Base-by-base conservation (phyloP, 2,797 vertebrate genomes). In the Lerista edwardsae region DNA sequence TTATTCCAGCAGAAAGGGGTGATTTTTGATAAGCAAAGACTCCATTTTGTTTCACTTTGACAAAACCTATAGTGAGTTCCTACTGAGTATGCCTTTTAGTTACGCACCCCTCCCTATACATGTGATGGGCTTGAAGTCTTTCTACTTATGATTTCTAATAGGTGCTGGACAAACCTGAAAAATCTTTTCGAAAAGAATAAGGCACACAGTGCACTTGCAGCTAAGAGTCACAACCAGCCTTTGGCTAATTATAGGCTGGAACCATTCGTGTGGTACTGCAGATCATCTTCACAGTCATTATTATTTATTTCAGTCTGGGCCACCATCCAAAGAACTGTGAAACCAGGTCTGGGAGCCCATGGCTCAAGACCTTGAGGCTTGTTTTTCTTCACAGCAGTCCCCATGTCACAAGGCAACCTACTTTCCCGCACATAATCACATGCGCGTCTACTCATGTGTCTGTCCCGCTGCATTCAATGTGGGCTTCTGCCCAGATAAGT, bases 251-350 rank as follows among this genome's bases (percentile, higher is more conserved):
- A 93, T 84, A 83, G 84, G 76, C 55, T 83, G 72, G 80, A 31
- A 79, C 82, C 62, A 85, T 87, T 89, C 84, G 82, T 89, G 59
- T 86, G 74, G 72, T 19, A 84, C 82, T 80, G 82, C 84, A 91
- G 82, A 85, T 92, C 83, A 87, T 91, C 90, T 92, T 90, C 91
- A 93, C 86, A 92, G 90, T 86, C 47, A 0, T 91, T 92, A 80
- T 85, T 92, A 92, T 91, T 90, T 92, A 90, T 90, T 87, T 88
- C 87, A 88, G 91, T 78, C 78, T 89, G 94, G 62, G 34, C 34
- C 23, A 57, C 15, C 15, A 15, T 36, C 73, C 34, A 39, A n/a
- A 44, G 10, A 77, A 31, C 72, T 57, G n/a, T 19, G 4, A 9
- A 68, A 25, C 27, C 51, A 25, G 34, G 55, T 39, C 82, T 51